phyloP scores from a whole-genome alignment of 2,888 invertebrate species.

The Ctena decussata region DNA sequence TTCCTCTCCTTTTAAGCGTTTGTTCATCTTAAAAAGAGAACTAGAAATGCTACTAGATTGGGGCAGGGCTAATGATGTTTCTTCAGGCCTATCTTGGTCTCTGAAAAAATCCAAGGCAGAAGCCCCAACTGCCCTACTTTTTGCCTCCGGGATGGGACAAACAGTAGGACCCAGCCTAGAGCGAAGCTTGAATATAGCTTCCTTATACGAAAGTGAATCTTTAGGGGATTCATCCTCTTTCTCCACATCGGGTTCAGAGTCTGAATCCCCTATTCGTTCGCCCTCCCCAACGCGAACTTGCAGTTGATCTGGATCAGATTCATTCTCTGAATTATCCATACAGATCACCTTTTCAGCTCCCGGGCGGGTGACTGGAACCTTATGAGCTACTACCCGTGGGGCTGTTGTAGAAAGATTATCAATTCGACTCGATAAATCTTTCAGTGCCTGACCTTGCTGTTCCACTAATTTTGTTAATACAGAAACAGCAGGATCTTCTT shows the following conservation, averaged over 20 bases:
- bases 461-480: neutral
- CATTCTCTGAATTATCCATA: neutral
- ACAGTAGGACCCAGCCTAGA: neutral
- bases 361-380: neutral
- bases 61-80: neutral
- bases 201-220: neutral
- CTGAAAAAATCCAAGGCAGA: neutral
- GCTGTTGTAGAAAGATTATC: neutral
- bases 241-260: neutral
- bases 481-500: neutral
- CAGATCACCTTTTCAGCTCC: neutral
- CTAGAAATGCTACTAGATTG: too few relatives aligned
- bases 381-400: neutral
- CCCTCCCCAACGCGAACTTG: neutral
- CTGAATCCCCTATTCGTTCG: neutral
- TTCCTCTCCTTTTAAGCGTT: too few relatives aligned
- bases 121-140: neutral
- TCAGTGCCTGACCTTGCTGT: neutral
- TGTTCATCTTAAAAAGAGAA: neutral
- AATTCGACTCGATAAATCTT: neutral
- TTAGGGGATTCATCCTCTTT: neutral
- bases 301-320: neutral
- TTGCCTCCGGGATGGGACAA: neutral
- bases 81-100: neutral
- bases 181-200: neutral